A percentile compares a stretch with the other conserved stretches of the same genome.
Conservation (phyloP, 2,888 invertebrate species). For the Macroteleia sp. region DNA sequence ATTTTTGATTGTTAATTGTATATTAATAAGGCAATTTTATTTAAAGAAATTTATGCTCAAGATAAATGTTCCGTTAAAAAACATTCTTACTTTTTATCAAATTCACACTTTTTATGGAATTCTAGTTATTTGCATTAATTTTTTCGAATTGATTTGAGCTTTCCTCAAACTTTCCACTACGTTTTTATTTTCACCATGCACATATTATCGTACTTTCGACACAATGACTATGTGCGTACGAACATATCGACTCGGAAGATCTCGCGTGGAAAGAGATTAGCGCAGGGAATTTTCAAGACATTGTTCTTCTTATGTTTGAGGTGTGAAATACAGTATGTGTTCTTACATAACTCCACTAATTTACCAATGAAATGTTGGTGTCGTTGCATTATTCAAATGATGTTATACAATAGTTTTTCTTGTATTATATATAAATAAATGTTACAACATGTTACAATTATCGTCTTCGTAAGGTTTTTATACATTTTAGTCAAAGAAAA, state of each 20-base stretch:
- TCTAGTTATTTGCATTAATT: too few species aligned
- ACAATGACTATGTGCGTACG: constrained; percentile 26
- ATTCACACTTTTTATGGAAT: too few species aligned
- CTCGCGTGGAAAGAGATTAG: constrained; percentile 18
- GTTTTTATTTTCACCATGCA: too few species aligned
- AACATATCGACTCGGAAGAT: constrained; percentile 34
- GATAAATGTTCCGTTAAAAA: too few species aligned
- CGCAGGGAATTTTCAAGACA: constrained; percentile 29
- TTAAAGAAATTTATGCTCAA: too few species aligned
- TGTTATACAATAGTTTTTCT: constrained; percentile 40
- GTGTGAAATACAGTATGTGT: constrained; percentile 35
- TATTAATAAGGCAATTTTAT: too few species aligned
- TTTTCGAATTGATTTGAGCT: too few species aligned
- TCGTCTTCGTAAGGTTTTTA: constrained; percentile 3
- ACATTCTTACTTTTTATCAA: too few species aligned
- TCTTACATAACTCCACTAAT: constrained; percentile 38
- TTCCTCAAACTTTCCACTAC: too few species aligned
- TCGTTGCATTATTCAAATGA: constrained; percentile 53
- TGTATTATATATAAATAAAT: constrained; percentile 49
- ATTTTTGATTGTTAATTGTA: too few species aligned
- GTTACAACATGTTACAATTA: constrained; percentile 41
- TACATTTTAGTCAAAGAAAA: background rate
- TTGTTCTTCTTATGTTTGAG: constrained; percentile 43
- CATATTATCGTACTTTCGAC: constrained; percentile 7
- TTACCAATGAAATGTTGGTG: constrained; percentile 49